phyloP scores from a whole-genome alignment of 2,797 vertebrate species.

The Pristis pectinata region DNA sequence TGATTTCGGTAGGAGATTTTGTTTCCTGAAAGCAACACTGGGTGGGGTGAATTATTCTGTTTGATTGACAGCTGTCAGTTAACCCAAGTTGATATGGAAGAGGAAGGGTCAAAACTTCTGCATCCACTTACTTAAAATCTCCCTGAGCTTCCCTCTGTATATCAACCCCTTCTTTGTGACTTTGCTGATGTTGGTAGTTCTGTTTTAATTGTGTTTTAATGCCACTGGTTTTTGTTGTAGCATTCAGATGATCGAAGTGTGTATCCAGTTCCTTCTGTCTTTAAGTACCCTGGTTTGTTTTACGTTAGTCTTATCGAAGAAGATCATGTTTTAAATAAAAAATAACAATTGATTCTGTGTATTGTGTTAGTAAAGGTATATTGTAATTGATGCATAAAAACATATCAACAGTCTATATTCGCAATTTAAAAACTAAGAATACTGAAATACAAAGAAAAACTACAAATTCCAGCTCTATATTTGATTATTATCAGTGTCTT shows the following conservation, averaged over 20 bases:
- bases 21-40: background rate
- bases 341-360: background rate
- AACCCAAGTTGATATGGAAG: background rate
- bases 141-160: background rate
- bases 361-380: background rate
- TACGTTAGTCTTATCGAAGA: background rate
- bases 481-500: no score
- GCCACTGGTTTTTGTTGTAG: background rate
- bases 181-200: background rate
- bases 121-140: background rate
- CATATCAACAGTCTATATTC: background rate
- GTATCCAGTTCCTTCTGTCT: no score
- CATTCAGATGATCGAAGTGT: background rate
- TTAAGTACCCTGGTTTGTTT: background rate
- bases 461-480: background rate
- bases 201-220: background rate
- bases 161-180: background rate
- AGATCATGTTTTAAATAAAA: background rate
- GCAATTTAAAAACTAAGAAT: background rate
- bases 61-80: constrained; percentile 15
- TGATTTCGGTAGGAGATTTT: background rate
- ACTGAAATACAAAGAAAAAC: background rate
- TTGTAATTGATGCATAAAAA: background rate
- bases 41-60: constrained; percentile 45
- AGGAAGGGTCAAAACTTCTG: constrained; percentile 9